Evolutionary conservation across 2,888 invertebrate species (phyloP).

Genomic region (Hyles lineata): DNA sequence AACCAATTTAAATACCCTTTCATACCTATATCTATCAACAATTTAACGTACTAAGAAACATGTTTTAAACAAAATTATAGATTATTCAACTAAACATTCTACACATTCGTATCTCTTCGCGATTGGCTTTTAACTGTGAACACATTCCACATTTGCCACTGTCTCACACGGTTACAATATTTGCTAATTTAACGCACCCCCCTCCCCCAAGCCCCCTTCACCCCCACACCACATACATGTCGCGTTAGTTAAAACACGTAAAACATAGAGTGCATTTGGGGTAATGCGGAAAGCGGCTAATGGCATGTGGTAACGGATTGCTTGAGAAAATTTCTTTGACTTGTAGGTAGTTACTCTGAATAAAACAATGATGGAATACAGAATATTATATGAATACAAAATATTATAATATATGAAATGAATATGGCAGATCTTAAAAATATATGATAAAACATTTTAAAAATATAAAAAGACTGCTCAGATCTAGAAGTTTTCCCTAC

Average conservation of each 20-base stretch:
- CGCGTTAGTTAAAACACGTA: slow-evolving; percentile 24
- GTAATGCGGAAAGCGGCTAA: slow-evolving; percentile 2
- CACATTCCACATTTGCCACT: slow-evolving; percentile 46
- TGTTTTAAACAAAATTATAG: too few relatives aligned
- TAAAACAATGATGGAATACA: neutral
- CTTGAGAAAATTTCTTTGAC: neutral
- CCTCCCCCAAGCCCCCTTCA: neutral
- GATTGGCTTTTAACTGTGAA: slow-evolving; percentile 46
- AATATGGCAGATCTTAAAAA: too few relatives aligned
- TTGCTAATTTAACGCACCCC: slow-evolving; percentile 43
- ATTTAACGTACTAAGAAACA: too few relatives aligned
- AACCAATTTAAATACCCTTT: too few relatives aligned
- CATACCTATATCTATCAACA: too few relatives aligned
- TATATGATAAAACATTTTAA: too few relatives aligned
- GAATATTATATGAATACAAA: too few relatives aligned
- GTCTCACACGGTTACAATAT: slow-evolving; percentile 46
- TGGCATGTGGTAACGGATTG: neutral
- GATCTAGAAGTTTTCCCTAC: too few relatives aligned
- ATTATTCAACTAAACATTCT: slow-evolving; percentile 25
- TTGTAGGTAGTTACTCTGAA: neutral
- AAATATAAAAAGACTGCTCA: too few relatives aligned
- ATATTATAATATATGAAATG: too few relatives aligned
- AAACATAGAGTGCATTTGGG: slow-evolving; percentile 24
- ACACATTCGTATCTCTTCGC: slow-evolving; percentile 44
- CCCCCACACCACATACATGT: slow-evolving; percentile 1